Percentiles rank a stretch among this genome's conserved stretches.
Evolutionary conservation across 2,113 vertebrate genomes (phyloP).

Genomic region (Amblyornis subalaris): DNA sequence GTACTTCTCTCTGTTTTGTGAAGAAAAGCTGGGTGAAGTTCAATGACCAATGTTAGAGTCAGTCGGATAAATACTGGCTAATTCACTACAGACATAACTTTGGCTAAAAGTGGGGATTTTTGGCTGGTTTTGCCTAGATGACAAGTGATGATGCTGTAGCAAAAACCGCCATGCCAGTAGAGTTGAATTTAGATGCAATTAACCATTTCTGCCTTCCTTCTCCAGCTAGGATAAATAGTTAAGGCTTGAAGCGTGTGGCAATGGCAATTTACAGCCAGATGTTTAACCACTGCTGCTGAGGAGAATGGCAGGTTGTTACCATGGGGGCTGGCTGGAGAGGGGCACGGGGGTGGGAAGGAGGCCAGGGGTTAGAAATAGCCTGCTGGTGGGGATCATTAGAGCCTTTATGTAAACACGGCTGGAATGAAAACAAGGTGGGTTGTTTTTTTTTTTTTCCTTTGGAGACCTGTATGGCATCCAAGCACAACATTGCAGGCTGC

Average conservation of each 20-base stretch:
- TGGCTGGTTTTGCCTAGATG: not conserved
- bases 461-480: constrained; percentile 70
- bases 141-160: not conserved
- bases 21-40: not conserved
- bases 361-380: constrained; percentile 65
- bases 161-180: not conserved
- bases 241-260: not conserved
- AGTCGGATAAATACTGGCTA: not conserved
- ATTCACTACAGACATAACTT: not conserved
- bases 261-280: constrained; percentile 2
- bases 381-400: constrained; percentile 68
- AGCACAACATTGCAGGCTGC: constrained; percentile 72
- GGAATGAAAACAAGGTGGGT: constrained; percentile 71
- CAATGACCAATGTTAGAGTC: not conserved
- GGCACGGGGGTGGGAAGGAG: not conserved
- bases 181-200: not conserved
- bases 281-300: not conserved
- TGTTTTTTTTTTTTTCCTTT: constrained; percentile 7
- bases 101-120: not conserved
- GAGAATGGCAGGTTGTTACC: constrained; percentile 56
- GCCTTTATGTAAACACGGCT: constrained; percentile 70
- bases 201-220: not conserved
- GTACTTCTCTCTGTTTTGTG: not conserved
- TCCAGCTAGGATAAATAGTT: not conserved
- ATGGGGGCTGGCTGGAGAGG: not conserved